phyloP scores from a whole-genome alignment of 2,113 vertebrate genomes.

The Gnathonemus longibarbis region DNA sequence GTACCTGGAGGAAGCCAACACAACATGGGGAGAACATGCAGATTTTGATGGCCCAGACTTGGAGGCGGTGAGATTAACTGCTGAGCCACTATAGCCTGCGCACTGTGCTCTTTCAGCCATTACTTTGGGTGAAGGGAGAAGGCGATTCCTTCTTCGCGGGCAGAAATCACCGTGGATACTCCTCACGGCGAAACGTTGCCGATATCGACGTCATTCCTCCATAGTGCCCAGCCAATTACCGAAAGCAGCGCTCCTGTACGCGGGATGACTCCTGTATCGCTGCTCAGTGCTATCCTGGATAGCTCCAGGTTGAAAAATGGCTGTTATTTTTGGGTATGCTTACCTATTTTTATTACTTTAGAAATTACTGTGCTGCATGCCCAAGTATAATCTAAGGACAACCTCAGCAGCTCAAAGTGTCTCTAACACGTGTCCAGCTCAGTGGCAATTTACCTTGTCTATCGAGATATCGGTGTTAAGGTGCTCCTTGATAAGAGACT shows the following conservation, averaged over 20 bases:
- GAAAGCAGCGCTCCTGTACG: background rate
- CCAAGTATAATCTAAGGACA: background rate
- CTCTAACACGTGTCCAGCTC: background rate
- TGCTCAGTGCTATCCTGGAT: background rate
- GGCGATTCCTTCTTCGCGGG: background rate
- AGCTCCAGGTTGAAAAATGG: background rate
- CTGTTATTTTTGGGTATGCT: background rate
- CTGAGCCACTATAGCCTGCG: background rate
- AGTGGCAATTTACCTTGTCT: background rate
- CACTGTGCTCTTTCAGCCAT: background rate
- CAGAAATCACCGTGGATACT: background rate
- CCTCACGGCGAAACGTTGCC: background rate
- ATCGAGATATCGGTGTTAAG: background rate
- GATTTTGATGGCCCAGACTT: background rate
- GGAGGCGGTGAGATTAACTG: background rate
- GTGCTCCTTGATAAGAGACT: background rate
- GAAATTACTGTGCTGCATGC: background rate
- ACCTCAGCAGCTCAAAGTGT: background rate
- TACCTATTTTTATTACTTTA: conserved; percentile 9
- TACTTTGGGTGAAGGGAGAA: background rate
- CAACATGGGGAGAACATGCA: background rate
- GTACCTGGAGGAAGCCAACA: background rate
- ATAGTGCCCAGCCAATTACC: background rate
- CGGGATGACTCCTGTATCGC: background rate
- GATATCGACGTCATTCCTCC: background rate